Percentiles rank a stretch among this genome's conserved stretches.
Conservation (phyloP, 2,797 vertebrate species). For the Allobates femoralis region DNA sequence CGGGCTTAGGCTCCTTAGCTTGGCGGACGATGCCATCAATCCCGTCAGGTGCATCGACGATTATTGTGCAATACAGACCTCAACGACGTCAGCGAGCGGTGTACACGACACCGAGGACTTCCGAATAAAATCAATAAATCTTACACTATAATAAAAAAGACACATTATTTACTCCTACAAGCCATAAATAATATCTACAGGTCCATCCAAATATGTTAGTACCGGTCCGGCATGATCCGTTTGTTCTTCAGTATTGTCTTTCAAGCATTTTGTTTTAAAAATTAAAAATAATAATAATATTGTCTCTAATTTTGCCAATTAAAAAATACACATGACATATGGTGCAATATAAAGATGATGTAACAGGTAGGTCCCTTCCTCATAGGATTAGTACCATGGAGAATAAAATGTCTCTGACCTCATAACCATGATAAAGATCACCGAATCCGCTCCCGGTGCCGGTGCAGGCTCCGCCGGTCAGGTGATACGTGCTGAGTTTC, state of each 20-base stretch:
- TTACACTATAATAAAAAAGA: slow-evolving; percentile 28
- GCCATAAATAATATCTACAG: slow-evolving; percentile 49
- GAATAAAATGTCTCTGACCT: not conserved
- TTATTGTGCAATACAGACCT: not conserved
- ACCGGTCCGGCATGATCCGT: not conserved
- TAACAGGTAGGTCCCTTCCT: slow-evolving; percentile 25
- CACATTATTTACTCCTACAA: slow-evolving; percentile 29
- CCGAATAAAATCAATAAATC: not conserved
- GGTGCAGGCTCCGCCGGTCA: not conserved
- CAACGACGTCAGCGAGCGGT: not conserved
- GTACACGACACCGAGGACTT: not conserved
- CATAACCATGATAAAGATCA: not conserved
- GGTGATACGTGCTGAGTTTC: slow-evolving; percentile 15
- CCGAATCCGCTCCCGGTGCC: not conserved
- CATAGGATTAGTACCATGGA: slow-evolving; percentile 10
- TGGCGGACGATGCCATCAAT: not conserved
- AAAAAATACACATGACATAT: slow-evolving; percentile 31
- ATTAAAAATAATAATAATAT: not conserved
- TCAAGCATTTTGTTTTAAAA: slow-evolving; percentile 21
- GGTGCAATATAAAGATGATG: slow-evolving; percentile 24
- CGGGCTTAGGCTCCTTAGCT: not conserved
- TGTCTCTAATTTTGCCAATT: not conserved
- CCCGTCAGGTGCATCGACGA: too few species aligned
- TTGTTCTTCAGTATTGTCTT: slow-evolving; percentile 29
- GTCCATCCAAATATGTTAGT: not conserved